A percentile compares a stretch with the other conserved stretches of the same genome.
Evolutionary conservation across 1,140 invertebrate species (phyloP).

Genomic region (Neomicropteryx cornuta): DNA sequence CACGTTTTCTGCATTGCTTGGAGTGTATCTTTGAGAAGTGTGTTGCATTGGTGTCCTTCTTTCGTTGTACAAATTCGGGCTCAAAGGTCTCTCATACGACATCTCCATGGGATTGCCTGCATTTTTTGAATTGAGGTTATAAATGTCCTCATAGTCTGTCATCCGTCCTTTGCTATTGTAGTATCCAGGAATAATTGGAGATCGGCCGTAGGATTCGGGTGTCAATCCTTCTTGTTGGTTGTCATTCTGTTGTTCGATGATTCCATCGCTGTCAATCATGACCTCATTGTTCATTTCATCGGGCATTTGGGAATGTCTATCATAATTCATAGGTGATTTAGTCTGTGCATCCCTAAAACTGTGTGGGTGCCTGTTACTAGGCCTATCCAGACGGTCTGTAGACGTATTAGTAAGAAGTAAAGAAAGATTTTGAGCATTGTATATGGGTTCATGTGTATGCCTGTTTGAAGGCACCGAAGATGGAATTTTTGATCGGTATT

Average conservation of each 20-base stretch:
- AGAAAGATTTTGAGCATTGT: constrained; percentile 33
- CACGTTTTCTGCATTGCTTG: constrained; percentile 24
- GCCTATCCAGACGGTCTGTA: constrained; percentile 26
- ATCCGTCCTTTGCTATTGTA: constrained; percentile 34
- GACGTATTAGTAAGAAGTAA: constrained; percentile 30
- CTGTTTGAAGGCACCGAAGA: too few species aligned
- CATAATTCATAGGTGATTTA: background rate
- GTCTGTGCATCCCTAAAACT: background rate
- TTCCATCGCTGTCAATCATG: constrained; percentile 13
- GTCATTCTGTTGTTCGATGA: constrained; percentile 25
- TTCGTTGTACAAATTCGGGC: constrained; percentile 29
- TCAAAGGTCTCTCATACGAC: constrained; percentile 27
- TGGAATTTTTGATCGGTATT: too few species aligned
- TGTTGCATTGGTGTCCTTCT: constrained; percentile 23
- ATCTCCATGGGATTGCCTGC: too few species aligned
- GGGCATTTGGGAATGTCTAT: background rate
- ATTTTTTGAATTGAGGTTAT: too few species aligned
- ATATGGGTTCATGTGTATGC: constrained; percentile 17
- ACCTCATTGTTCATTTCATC: constrained; percentile 6
- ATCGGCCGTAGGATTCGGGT: constrained; percentile 70
- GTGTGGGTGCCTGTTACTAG: background rate
- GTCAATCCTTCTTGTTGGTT: constrained; percentile 55
- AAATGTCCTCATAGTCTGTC: constrained; percentile 73
- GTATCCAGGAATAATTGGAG: constrained; percentile 37
- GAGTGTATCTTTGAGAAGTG: constrained; percentile 27